Percentiles rank a stretch among this genome's conserved stretches.
Evolutionary conservation across 2,888 invertebrate species (phyloP).

Genomic region (Agrochola lota): DNA sequence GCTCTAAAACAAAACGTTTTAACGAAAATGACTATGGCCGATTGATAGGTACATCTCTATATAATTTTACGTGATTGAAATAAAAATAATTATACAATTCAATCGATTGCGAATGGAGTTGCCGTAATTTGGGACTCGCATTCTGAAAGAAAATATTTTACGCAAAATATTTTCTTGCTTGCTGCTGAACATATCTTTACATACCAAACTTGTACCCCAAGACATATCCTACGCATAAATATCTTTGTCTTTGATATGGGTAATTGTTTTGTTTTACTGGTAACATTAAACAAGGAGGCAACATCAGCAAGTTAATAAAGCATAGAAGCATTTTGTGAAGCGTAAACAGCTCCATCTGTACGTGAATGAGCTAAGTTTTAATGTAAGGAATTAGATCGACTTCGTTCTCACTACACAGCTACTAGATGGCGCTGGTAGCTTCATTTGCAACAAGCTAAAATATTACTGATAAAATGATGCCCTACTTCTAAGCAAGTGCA

Average conservation of each 20-base stretch:
- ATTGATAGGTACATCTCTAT: too few relatives aligned
- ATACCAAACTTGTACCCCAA: too few relatives aligned
- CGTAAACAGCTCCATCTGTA: slow-evolving; percentile 21
- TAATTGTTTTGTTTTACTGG: background rate
- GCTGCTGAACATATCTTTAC: too few relatives aligned
- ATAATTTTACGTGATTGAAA: too few relatives aligned
- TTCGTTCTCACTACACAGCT: background rate
- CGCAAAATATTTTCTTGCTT: too few relatives aligned
- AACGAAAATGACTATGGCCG: too few relatives aligned
- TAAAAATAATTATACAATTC: too few relatives aligned
- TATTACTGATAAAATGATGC: background rate
- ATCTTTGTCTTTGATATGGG: background rate
- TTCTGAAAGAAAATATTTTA: too few relatives aligned
- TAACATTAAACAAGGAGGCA: slow-evolving; percentile 1
- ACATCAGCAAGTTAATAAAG: background rate
- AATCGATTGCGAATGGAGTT: too few relatives aligned
- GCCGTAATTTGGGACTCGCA: too few relatives aligned
- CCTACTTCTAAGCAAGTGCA: background rate
- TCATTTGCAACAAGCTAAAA: background rate
- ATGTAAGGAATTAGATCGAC: background rate
- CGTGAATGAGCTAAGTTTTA: background rate
- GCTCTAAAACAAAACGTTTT: too few relatives aligned
- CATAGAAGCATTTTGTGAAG: background rate
- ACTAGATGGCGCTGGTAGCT: slow-evolving; percentile 17
- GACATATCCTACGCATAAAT: too few relatives aligned